Conservation (phyloP, 2,888 invertebrate genomes). For the Branchipolynoe longqiensis region DNA sequence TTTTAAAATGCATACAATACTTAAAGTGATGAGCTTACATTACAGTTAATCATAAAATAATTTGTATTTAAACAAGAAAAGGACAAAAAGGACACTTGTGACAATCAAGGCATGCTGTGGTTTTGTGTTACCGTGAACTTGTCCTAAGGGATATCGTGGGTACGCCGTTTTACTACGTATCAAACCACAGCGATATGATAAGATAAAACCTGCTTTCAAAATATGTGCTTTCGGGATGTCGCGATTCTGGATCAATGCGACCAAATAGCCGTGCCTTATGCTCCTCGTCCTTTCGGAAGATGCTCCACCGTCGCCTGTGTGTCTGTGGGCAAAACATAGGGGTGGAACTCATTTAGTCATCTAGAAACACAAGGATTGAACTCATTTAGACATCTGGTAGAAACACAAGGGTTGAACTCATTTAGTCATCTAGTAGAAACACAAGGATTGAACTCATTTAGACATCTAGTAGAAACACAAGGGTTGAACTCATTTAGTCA, state of each 20-base stretch:
- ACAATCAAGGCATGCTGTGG: background rate
- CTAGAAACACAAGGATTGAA: background rate
- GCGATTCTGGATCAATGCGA: background rate
- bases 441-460: too few relatives aligned
- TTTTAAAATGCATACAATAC: too few relatives aligned
- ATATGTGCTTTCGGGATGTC: slow-evolving; percentile 20
- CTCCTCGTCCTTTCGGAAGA: slow-evolving; percentile 77
- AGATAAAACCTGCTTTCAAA: slow-evolving; percentile 36
- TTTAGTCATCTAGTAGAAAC: too few relatives aligned
- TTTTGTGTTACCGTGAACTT: background rate
- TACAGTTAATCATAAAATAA: too few relatives aligned
- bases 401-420: too few relatives aligned
- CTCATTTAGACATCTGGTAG: background rate
- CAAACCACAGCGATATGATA: background rate
- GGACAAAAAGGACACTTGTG: too few relatives aligned
- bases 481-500: too few relatives aligned
- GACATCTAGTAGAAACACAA: too few relatives aligned
- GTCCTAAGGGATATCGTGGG: background rate
- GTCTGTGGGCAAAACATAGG: slow-evolving; percentile 69
- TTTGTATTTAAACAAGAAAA: too few relatives aligned
- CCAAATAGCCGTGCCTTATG: slow-evolving; percentile 71
- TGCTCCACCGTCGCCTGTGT: slow-evolving; percentile 74
- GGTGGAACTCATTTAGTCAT: background rate
- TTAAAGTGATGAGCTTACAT: too few relatives aligned
- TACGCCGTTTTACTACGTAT: background rate